Conservation (phyloP, 2,797 vertebrate genomes). For the Peromyscus eremicus region DNA sequence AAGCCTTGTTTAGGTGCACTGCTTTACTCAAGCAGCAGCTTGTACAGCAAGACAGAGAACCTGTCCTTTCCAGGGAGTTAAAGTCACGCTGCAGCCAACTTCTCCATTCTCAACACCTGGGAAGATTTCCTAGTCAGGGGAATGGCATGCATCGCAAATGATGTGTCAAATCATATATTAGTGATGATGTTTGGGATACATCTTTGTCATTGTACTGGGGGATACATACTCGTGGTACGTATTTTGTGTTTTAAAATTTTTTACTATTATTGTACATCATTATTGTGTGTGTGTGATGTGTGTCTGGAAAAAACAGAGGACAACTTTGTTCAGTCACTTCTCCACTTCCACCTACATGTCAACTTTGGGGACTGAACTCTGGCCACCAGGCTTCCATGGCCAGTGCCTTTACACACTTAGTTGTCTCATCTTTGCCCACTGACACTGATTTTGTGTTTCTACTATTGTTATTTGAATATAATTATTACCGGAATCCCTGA, state of each 20-base stretch:
- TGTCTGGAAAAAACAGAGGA: not conserved
- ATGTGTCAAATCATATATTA: constrained; percentile 85
- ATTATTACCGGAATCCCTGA: constrained; percentile 88
- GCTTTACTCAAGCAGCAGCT: not conserved
- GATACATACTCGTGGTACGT: constrained; percentile 81
- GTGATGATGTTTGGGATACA: constrained; percentile 86
- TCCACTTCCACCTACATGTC: not conserved
- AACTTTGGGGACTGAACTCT: not conserved
- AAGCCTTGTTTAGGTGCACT: constrained; percentile 41
- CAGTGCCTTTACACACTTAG: not conserved
- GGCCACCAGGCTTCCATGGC: too few species aligned
- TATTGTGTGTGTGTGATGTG: not conserved
- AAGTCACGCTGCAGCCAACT: constrained; percentile 71
- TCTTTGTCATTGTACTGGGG: constrained; percentile 81
- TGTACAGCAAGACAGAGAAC: constrained; percentile 4
- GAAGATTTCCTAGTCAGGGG: constrained; percentile 86
- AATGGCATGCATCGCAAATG: constrained; percentile 85
- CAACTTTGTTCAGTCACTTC: not conserved
- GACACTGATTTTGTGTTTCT: constrained; percentile 86
- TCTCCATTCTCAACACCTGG: constrained; percentile 83
- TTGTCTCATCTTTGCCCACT: constrained; percentile 56
- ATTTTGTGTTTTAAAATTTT: constrained; percentile 76
- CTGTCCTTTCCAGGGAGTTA: constrained; percentile 78
- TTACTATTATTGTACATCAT: constrained; percentile 88
- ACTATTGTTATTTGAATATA: constrained; percentile 92